Evolutionary conservation across 2,888 invertebrate genomes (phyloP).

Genomic region (Drosophila borealis): DNA sequence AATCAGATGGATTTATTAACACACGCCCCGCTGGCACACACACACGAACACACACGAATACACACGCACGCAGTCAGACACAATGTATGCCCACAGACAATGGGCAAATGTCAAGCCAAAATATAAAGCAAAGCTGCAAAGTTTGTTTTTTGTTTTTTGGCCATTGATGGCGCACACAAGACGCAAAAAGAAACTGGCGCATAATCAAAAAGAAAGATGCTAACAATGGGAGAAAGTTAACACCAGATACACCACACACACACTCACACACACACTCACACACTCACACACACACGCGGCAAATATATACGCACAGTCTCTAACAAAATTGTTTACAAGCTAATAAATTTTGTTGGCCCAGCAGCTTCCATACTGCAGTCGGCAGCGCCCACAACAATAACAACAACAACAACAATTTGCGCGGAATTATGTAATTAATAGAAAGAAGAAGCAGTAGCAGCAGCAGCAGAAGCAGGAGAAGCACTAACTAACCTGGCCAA

Average conservation of each 20-base stretch:
- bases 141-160: slow-evolving; percentile 20
- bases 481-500: slow-evolving; percentile 31
- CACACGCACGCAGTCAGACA: neutral
- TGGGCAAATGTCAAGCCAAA: slow-evolving; percentile 47
- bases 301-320: slow-evolving; percentile 17
- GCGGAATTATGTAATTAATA: slow-evolving; percentile 51
- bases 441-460: neutral
- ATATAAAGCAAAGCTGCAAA: slow-evolving; percentile 24
- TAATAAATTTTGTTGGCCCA: slow-evolving; percentile 48
- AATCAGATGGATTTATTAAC: slow-evolving; percentile 40
- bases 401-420: slow-evolving; percentile 22
- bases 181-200: slow-evolving; percentile 62
- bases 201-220: slow-evolving; percentile 75
- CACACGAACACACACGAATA: neutral
- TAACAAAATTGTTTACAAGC: slow-evolving; percentile 64
- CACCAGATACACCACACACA: slow-evolving; percentile 34
- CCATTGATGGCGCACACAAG: slow-evolving; percentile 45
- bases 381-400: neutral
- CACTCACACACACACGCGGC: slow-evolving; percentile 3
- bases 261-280: slow-evolving; percentile 15
- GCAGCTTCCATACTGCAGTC: neutral
- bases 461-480: neutral
- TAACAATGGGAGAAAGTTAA: slow-evolving; percentile 80
- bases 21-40: slow-evolving; percentile 17
- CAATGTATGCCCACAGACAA: slow-evolving; percentile 37